Evolutionary conservation across 1,140 invertebrate species (phyloP).

Genomic region (Cheumatopsyche charites): DNA sequence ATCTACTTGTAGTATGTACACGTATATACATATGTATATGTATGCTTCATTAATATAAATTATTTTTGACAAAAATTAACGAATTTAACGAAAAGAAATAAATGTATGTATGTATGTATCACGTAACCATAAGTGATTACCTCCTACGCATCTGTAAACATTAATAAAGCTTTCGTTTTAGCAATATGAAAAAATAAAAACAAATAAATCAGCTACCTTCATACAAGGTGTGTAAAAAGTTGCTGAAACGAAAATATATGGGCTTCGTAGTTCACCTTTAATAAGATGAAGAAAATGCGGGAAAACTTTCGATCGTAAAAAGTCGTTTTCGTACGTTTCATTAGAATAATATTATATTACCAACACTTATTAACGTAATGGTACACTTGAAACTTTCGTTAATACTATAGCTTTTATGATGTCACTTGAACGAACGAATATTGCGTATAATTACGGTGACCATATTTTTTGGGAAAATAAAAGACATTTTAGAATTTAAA

Average conservation of each 20-base stretch:
- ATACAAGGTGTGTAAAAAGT: slow-evolving; percentile 10
- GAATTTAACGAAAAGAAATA: too few relatives aligned
- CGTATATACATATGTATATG: not conserved
- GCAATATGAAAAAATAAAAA: slow-evolving; percentile 3
- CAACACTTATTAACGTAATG: too few relatives aligned
- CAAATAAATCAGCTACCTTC: slow-evolving; percentile 24
- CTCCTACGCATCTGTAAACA: slow-evolving; percentile 18
- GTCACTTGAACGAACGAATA: too few relatives aligned
- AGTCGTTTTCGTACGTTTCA: not conserved
- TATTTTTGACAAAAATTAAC: too few relatives aligned
- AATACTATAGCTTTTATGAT: too few relatives aligned
- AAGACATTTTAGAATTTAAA: too few relatives aligned
- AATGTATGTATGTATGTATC: too few relatives aligned
- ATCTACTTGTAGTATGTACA: not conserved
- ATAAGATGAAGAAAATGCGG: not conserved
- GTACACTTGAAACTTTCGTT: too few relatives aligned
- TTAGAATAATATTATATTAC: slow-evolving; percentile 5
- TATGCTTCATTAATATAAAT: too few relatives aligned
- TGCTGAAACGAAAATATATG: slow-evolving; percentile 24
- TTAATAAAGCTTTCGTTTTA: not conserved
- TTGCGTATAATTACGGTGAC: too few relatives aligned
- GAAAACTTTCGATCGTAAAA: slow-evolving; percentile 19
- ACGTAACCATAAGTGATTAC: slow-evolving; percentile 21
- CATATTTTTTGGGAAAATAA: too few relatives aligned
- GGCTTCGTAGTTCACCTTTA: slow-evolving; percentile 2